Evolutionary conservation across 2,888 invertebrate genomes (phyloP).

Genomic region (Leptothorax acervorum): DNA sequence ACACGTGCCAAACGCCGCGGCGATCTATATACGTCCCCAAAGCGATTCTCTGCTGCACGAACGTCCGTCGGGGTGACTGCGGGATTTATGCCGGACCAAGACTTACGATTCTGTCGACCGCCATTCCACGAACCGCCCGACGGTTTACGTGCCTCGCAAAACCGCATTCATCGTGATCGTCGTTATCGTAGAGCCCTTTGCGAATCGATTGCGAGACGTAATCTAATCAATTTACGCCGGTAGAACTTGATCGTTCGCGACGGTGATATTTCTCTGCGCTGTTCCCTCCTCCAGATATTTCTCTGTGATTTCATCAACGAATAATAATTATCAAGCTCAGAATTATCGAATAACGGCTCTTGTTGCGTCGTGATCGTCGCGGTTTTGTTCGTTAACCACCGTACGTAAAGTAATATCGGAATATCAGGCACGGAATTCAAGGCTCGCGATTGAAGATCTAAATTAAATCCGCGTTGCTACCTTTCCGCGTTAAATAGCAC

Average conservation of each 20-base stretch:
- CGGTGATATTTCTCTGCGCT: neutral
- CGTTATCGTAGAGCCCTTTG: neutral
- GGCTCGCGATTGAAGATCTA: neutral
- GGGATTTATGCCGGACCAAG: conserved; percentile 20
- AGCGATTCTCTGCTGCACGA: conserved; percentile 26
- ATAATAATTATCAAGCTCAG: neutral
- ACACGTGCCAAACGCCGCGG: conserved; percentile 37
- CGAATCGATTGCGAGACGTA: conserved; percentile 10
- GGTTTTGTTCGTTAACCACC: neutral
- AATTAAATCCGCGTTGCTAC: conserved; percentile 20
- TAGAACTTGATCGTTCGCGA: neutral
- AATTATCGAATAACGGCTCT: conserved; percentile 21
- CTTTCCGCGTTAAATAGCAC: neutral
- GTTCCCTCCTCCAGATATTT: neutral
- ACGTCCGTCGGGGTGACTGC: conserved; percentile 6
- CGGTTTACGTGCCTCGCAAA: conserved; percentile 8
- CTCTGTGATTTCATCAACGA: neutral
- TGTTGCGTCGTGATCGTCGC: neutral
- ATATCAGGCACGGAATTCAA: neutral
- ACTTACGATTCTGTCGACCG: conserved; percentile 22
- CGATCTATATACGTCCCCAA: conserved; percentile 5
- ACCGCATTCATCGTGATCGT: conserved; percentile 3
- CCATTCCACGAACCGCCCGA: neutral
- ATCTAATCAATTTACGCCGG: conserved; percentile 12
- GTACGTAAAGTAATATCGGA: neutral